A percentile compares a stretch with the other conserved stretches of the same genome.
These are phyloP conservation scores for Enteromius thamalakanensis DNA, from an alignment of 2,797 vertebrate species.

Conservation along the genomic window DNA sequence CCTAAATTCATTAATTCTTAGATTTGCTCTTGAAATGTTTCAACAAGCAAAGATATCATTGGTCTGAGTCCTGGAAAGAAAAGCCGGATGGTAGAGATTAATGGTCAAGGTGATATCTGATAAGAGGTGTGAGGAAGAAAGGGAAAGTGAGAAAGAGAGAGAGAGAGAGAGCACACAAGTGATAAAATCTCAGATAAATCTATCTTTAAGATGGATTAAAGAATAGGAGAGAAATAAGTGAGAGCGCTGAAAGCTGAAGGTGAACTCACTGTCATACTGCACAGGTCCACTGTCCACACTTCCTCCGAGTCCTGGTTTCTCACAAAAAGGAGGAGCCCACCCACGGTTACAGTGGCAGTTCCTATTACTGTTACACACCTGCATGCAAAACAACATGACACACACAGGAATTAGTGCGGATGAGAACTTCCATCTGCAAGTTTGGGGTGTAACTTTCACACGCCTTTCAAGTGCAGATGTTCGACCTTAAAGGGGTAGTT, in stretches of 20 bases:
- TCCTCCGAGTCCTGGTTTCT: constrained; percentile 86
- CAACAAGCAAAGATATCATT: constrained; percentile 29
- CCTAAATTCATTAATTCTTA: constrained; percentile 3
- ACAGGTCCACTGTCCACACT: constrained; percentile 93
- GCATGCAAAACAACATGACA: constrained; percentile 48
- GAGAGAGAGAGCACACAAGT: constrained; percentile 16
- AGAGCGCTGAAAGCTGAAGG: constrained; percentile 17
- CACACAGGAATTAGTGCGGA: constrained; percentile 4
- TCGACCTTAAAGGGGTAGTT: not conserved
- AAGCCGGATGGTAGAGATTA: constrained; percentile 27
- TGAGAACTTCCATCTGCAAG: constrained; percentile 2
- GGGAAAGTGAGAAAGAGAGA: not conserved
- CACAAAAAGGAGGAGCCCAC: constrained; percentile 90
- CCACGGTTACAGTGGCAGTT: constrained; percentile 90
- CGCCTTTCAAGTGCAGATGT: not conserved
- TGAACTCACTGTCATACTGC: constrained; percentile 82
- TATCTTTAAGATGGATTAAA: constrained; percentile 22
- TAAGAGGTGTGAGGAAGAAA: constrained; percentile 46
- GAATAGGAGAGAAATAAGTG: not conserved
- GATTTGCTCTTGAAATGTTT: constrained; percentile 15
- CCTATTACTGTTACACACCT: constrained; percentile 95
- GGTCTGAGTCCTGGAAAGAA: constrained; percentile 1
- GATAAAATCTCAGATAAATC: constrained; percentile 51
- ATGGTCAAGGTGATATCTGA: constrained; percentile 53
- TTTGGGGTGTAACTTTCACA: constrained; percentile 1